A percentile compares a stretch with the other conserved stretches of the same genome.
These are phyloP conservation scores for Diphyllodes magnificus DNA, from an alignment of 2,113 vertebrate species.

Conservation along the genomic window DNA sequence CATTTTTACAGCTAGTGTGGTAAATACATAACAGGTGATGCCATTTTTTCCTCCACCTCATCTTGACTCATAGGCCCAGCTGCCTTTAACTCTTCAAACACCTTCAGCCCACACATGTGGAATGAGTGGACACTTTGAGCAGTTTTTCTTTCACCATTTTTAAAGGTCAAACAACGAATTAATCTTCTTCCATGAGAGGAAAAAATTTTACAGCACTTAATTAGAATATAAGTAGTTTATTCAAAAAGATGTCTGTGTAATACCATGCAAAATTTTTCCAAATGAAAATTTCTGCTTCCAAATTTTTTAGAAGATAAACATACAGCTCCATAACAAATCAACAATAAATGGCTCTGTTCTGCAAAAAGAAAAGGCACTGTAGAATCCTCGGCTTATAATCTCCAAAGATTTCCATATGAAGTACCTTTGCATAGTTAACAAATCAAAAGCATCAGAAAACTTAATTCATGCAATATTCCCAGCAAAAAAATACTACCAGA, in stretches of 20 bases:
- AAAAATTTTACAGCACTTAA: not conserved
- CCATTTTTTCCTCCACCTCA: not conserved
- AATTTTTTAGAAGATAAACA: not conserved
- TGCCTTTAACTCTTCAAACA: not conserved
- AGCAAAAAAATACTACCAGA: not conserved
- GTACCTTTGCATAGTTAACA: not conserved
- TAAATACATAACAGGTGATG: not conserved
- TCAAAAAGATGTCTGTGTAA: not conserved
- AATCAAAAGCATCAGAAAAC: not conserved
- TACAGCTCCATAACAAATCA: not conserved
- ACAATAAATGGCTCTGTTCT: not conserved
- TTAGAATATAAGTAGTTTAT: not conserved
- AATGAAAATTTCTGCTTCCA: not conserved
- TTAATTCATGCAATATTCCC: not conserved
- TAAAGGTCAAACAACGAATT: not conserved
- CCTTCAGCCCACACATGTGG: not conserved
- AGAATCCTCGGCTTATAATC: not conserved
- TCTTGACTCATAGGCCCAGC: not conserved
- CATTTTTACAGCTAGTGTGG: not conserved
- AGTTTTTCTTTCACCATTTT: not conserved
- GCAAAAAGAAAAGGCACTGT: not conserved
- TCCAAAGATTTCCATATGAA: not conserved
- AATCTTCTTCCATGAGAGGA: fast-evolving
- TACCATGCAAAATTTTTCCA: not conserved
- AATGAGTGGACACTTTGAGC: not conserved